Evolutionary conservation across 2,888 invertebrate genomes (phyloP).

Genomic region (Calliphora vomitoria): DNA sequence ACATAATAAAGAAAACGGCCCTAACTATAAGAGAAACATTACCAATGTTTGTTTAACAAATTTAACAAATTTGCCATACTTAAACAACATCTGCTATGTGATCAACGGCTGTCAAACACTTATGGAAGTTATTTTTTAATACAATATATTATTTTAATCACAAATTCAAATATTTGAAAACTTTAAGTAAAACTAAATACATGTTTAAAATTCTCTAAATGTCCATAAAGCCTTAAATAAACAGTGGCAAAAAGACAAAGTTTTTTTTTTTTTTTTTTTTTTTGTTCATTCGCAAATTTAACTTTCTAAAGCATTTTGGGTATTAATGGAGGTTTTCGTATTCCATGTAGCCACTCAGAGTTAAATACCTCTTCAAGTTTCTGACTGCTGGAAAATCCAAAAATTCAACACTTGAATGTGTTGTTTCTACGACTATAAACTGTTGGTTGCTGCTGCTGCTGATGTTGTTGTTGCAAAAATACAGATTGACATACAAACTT

Average conservation of each 20-base stretch:
- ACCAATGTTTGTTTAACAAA: no score
- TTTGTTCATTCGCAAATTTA: neutral
- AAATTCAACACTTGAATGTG: conserved; percentile 68
- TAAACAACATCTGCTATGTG: no score
- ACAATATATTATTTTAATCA: neutral
- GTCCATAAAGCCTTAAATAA: conserved; percentile 6
- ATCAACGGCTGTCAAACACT: no score
- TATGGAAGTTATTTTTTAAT: no score
- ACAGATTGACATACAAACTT: neutral
- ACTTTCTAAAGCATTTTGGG: conserved; percentile 39
- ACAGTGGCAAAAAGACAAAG: neutral
- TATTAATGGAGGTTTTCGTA: conserved; percentile 49
- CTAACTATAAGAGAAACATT: no score
- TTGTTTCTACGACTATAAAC: conserved; percentile 33
- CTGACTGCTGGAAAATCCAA: conserved; percentile 64
- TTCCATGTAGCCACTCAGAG: conserved; percentile 50
- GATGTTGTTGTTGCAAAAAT: neutral
- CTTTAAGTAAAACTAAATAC: neutral
- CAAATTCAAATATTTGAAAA: conserved; percentile 22
- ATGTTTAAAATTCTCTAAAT: neutral
- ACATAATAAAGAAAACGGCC: no score
- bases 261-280: neutral
- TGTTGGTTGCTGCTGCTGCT: neutral
- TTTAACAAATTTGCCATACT: no score
- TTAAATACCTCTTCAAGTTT: conserved; percentile 62